phyloP scores from a whole-genome alignment of 2,797 vertebrate species.

The Malurus splendens region DNA sequence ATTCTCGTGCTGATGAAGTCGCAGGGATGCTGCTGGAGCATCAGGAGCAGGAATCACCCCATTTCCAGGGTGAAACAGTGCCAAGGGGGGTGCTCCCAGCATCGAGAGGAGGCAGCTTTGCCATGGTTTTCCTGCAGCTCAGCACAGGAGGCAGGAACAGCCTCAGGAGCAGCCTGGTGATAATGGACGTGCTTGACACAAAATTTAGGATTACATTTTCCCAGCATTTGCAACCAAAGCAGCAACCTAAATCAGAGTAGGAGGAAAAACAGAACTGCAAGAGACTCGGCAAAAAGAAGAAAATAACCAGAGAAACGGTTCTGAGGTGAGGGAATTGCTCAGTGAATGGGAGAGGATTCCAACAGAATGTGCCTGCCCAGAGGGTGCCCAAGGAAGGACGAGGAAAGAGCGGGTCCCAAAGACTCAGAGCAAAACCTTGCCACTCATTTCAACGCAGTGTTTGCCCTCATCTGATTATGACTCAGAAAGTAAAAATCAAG shows the following conservation, averaged over 20 bases:
- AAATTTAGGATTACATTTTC: neutral
- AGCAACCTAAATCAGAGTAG: neutral
- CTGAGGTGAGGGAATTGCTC: neutral
- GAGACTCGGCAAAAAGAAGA: neutral
- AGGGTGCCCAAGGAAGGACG: rapidly evolving
- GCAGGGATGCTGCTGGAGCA: neutral
- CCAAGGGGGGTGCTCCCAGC: rapidly evolving
- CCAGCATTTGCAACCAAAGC: neutral
- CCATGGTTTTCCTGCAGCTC: neutral
- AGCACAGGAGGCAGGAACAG: neutral
- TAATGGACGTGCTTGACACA: rapidly evolving
- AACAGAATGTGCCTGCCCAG: rapidly evolving
- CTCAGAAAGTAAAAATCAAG: conserved; percentile 5
- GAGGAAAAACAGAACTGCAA: neutral
- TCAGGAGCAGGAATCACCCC: rapidly evolving
- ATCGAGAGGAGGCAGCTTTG: neutral
- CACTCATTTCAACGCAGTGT: neutral
- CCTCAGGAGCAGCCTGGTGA: neutral
- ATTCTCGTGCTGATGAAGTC: neutral
- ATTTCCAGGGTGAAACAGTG: neutral
- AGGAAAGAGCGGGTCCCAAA: neutral
- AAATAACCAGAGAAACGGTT: neutral
- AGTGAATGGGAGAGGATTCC: neutral
- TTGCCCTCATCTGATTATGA: neutral
- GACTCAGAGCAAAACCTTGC: neutral